Percentiles rank a stretch among this genome's conserved stretches.
Conservation (phyloP, 2,113 vertebrate genomes). For the Lagopus leucura region DNA sequence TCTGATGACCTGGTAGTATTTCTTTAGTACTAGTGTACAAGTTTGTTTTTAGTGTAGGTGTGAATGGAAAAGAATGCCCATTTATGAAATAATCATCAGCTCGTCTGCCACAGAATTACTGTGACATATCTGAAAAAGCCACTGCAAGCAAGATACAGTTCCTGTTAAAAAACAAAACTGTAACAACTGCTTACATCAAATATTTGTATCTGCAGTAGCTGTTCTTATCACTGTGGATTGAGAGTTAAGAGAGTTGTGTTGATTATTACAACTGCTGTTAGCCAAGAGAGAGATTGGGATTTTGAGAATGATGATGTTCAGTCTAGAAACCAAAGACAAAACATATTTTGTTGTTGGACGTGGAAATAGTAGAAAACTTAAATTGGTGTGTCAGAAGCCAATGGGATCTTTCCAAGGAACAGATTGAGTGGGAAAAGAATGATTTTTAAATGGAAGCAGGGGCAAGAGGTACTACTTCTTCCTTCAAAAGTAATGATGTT, state of each 20-base stretch:
- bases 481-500: background rate
- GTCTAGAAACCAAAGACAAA: background rate
- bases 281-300: background rate
- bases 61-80: background rate
- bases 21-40: background rate
- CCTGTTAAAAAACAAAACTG: no score
- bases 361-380: background rate
- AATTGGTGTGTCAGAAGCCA: background rate
- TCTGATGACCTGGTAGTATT: background rate
- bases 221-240: background rate
- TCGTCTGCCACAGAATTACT: background rate
- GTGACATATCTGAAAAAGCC: background rate
- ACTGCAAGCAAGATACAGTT: background rate
- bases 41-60: background rate
- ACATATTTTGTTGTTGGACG: fast-evolving
- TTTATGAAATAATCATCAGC: background rate
- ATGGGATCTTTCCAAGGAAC: background rate
- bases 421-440: background rate
- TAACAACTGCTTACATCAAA: background rate
- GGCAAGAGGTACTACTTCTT: background rate
- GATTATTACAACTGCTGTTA: background rate
- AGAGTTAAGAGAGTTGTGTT: background rate
- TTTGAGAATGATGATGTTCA: background rate
- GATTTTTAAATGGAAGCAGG: background rate
- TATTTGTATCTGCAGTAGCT: background rate